Evolutionary conservation across 2,888 invertebrate genomes (phyloP).

Genomic region (Plebejus melissa): DNA sequence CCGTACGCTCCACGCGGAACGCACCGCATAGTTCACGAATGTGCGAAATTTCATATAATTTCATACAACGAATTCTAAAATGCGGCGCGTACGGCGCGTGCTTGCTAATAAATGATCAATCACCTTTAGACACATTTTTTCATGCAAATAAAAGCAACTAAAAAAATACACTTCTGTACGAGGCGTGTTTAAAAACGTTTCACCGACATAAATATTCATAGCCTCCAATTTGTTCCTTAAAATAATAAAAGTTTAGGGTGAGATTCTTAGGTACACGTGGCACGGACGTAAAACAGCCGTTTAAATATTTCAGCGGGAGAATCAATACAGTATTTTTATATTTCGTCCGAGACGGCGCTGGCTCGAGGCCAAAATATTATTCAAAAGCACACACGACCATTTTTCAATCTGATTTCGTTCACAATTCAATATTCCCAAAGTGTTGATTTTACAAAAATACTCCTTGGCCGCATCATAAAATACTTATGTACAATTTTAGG

Average conservation of each 20-base stretch:
- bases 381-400: constrained; percentile 28
- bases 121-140: not conserved
- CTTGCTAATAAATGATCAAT: no score
- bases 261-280: not conserved
- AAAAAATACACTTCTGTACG: not conserved
- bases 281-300: not conserved
- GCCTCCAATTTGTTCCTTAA: not conserved
- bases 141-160: not conserved
- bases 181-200: not conserved
- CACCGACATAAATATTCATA: not conserved
- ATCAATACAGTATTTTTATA: constrained; percentile 26
- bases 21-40: not conserved
- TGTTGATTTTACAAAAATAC: not conserved
- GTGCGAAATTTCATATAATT: no score
- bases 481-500: not conserved
- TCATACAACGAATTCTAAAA: no score
- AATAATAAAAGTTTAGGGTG: not conserved
- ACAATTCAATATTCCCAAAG: constrained; percentile 27
- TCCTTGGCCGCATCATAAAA: not conserved
- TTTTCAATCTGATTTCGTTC: constrained; percentile 28
- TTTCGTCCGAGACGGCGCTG: constrained; percentile 23
- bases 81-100: no score
- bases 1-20: not conserved
- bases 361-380: constrained; percentile 29
- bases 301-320: constrained; percentile 17